Base-by-base conservation (phyloP, 1,140 invertebrate genomes). In the Bombus terrestris region DNA sequence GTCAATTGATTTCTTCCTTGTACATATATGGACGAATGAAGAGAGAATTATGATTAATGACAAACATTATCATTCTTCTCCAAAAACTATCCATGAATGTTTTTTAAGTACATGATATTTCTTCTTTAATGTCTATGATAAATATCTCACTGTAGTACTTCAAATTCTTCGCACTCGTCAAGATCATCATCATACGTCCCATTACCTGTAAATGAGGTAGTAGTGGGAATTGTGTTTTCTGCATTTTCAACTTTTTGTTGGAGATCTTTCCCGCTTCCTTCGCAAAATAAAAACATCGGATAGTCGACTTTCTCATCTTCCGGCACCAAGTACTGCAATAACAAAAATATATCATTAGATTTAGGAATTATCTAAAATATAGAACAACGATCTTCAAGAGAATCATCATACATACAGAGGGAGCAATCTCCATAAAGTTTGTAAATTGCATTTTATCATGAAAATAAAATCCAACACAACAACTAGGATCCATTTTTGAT, bases 401-500 rank as follows among this genome's bases (percentile, higher is more conserved):
- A 73, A 53, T 37, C 13, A 82, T n/a, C 8, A 79, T 83, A 92
- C 94, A 95, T 92, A 96, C 96, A 91, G 96, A 96, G 93, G 97
- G 96, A 41, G 97, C 96, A 81, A 96, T 96, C 92, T 97, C 96
- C 62, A 97, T 94, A 93, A 98, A 97, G 73, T 96, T 97, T 82
- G 98, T 96, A 94, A 98, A 98, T 86, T 98, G 97, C 80, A 96
- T 95, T 95, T 96, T 96, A 80, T 97, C 97, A 69, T 96, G 95
- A 91, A 98, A 97, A 94, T 98, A 98, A 94, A 99, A 99, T n/a
- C 98, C 98, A 69, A 99, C 97, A 89, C 98, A 98, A 94, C 98
- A 98, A 80, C 98, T 98, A 5, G 98, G 98, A 96, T 99, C 98
- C 97, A 99, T 98, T 95, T 98, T 98, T 72, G 95, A 96, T n/a